Evolutionary conservation across 2,888 invertebrate genomes (phyloP), one percentile per base, ranked within the genome.

Genomic region (Brachyopa scutellaris): DNA sequence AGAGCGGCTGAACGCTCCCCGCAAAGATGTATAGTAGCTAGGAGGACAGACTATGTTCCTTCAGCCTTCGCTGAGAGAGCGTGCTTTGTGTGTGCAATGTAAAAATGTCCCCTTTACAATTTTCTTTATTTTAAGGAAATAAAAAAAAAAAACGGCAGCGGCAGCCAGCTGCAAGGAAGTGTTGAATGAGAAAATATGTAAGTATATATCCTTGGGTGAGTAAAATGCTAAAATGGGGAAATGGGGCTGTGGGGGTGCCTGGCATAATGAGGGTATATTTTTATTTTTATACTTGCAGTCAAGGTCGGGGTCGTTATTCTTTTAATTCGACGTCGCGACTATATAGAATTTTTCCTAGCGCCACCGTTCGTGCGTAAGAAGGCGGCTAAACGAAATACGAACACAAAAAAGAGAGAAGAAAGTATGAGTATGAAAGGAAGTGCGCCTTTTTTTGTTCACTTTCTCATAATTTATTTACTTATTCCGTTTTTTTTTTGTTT

Each of bases 251-350:
- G 31, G 33, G 31, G 64, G 31, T 19, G 62, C 64, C 53, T 33
- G 38, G 57, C 66, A 84, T 77, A 76, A 84, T 76, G 72, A 77
- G 82, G 84, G 67, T 74, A 79, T 79, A 84, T 77, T 78, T 83
- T 69, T 84, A 76, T 62, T 78, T 83, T 69, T 84, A 78, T 62
- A 70, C 61, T 55, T 40, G 69, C 61, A 85, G 85, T 85, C 87
- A 87, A 87, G 87, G 87, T 87, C 87, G 86, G 85, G 87, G 87
- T 87, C 87, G 86, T 87, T 86, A 86, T 86, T 87, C 87, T 87
- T 87, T 87, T 87, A 86, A 87, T 86, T 87, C 86, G 85, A 80
- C 85, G 85, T 86, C 85, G 85, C 85, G 85, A 85, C 85, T 80
- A 62, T 74, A 70, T 83, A 84, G 61, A 84, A 82, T 62, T 5